These are phyloP conservation scores for Drosophila carrolli DNA, from an alignment of 1,140 invertebrate genomes.

Conservation along the genomic window DNA sequence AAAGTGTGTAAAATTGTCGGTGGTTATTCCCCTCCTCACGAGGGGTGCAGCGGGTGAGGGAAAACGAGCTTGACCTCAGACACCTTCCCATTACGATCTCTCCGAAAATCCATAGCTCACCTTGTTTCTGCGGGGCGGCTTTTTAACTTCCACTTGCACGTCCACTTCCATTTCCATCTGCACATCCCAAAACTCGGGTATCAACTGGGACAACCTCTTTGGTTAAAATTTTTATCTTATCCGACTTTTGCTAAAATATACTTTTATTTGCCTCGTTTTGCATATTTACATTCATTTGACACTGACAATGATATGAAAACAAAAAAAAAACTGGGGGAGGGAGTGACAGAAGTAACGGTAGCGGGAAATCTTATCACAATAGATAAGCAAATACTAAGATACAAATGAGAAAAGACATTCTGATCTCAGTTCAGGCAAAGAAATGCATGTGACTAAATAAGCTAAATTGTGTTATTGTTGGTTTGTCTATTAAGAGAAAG, in stretches of 20 bases:
- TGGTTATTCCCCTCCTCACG: neutral
- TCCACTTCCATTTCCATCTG: slow-evolving; percentile 5
- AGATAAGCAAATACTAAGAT: neutral
- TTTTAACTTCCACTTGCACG: slow-evolving; percentile 1
- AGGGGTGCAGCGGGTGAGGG: slow-evolving; percentile 10
- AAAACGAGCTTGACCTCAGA: slow-evolving; percentile 1
- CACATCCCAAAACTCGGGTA: neutral
- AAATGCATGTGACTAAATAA: too few relatives aligned
- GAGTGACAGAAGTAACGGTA: neutral
- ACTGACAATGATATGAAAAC: slow-evolving; percentile 31
- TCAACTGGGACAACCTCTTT: neutral
- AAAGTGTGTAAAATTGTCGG: slow-evolving; percentile 19
- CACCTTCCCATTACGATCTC: neutral
- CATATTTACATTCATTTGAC: slow-evolving; percentile 27
- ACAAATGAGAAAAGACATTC: neutral
- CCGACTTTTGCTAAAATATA: slow-evolving; percentile 6
- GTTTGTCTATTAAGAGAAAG: too few relatives aligned
- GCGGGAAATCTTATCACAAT: slow-evolving; percentile 2
- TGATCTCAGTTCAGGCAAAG: too few relatives aligned
- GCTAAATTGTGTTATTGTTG: too few relatives aligned
- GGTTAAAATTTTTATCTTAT: slow-evolving; percentile 6
- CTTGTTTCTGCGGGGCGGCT: slow-evolving; percentile 23
- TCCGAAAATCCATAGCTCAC: slow-evolving; percentile 8
- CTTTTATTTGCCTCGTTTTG: slow-evolving; percentile 15
- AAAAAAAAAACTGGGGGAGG: neutral